Base-by-base conservation (phyloP, 2,113 vertebrate genomes). In the Saccopteryx leptura region DNA sequence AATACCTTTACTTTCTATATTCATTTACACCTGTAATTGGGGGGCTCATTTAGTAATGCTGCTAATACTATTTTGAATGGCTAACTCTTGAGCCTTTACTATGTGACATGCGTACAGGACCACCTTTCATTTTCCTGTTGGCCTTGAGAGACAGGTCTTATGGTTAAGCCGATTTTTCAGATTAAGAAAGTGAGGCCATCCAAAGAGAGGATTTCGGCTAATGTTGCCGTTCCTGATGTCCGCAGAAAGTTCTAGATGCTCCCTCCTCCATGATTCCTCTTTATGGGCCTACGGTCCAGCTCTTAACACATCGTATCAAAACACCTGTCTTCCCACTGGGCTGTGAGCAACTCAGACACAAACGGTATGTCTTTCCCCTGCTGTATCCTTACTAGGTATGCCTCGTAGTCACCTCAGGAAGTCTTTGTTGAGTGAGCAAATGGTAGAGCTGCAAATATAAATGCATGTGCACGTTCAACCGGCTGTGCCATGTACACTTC, bases 91-190 rank as follows among this genome's bases (percentile, higher is more conserved):
- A 68, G 48, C 2, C 21, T 80, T 76, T 78, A 50, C 39, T 33
- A 3, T 1, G 56, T 58, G 54, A 4, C 1, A 2, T 46, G 1
- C 1, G 0, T 11, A 58, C 5, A 3, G 17, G 10, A 19, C 5
- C 5, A 6, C n/a, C 5, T 69, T 92, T 69, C 60, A 13, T 93
- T 54, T 91, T 63, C 61, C 24, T 9, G 0, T 19, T 52, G 81
- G 28, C 52, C 0, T 19, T 24, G 15, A 0, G 52, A 68, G 50
- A 26, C 11, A 28, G 24, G 26, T 12, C 23, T 46, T 33, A 3
- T n/a, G 3, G 19, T 75, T 50, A 63, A 17, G 68, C n/a, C 46
- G 65, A 3, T 39, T 69, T 90, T 85, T 88, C 94, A 79, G 65
- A 69, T 58, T n/a, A 80, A 66, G 96, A 90, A 81, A 54, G 11